These are phyloP conservation scores for Channallabes apus DNA, from an alignment of 2,797 vertebrate species.

Conservation along the genomic window DNA sequence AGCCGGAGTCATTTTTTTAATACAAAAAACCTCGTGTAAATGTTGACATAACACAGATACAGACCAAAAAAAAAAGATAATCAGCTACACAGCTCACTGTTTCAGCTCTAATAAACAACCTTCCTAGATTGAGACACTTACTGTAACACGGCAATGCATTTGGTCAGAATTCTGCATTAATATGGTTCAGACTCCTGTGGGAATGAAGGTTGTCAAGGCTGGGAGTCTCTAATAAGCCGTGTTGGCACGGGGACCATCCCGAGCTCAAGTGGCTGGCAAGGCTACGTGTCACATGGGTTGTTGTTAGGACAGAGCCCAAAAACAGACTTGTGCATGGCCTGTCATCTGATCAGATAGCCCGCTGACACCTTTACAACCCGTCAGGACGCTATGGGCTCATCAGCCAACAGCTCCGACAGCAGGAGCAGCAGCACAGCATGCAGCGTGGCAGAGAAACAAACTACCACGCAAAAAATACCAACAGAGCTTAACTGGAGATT, in stretches of 20 bases:
- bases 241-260: slow-evolving; percentile 33
- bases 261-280: slow-evolving; percentile 28
- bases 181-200: neutral
- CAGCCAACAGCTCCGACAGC: slow-evolving; percentile 24
- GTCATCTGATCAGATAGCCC: slow-evolving; percentile 34
- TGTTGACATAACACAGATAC: neutral
- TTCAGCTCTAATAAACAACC: slow-evolving; percentile 17
- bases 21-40: neutral
- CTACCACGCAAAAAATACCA: slow-evolving; percentile 47
- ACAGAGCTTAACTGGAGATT: slow-evolving; percentile 46
- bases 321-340: slow-evolving; percentile 14
- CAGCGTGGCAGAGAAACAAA: slow-evolving; percentile 42
- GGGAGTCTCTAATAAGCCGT: slow-evolving; percentile 45
- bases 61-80: neutral
- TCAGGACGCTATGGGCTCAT: slow-evolving; percentile 33
- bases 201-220: slow-evolving; percentile 18
- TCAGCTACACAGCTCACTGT: slow-evolving; percentile 8
- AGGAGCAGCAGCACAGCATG: slow-evolving; percentile 8
- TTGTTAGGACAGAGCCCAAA: slow-evolving; percentile 34
- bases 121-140: neutral
- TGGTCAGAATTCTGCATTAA: slow-evolving; percentile 17
- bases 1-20: neutral
- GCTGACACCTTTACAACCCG: slow-evolving; percentile 35
- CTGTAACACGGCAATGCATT: slow-evolving; percentile 11
- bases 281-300: neutral